Evolutionary conservation across 2,797 vertebrate species (phyloP).

Genomic region (Numenius phaeopus): DNA sequence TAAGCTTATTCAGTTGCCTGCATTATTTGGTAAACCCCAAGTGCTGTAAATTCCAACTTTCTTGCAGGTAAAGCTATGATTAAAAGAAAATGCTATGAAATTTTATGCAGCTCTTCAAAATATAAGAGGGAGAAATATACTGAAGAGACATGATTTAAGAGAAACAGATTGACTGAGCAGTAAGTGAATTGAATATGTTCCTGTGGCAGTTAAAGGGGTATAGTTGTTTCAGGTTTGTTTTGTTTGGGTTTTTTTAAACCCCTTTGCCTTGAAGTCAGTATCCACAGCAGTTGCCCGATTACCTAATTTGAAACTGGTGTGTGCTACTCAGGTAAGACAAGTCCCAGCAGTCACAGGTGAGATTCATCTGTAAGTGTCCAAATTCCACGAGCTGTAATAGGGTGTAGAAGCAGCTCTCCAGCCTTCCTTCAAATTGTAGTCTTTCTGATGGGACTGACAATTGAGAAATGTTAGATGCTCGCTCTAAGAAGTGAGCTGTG

Average conservation of each 20-base stretch:
- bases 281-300: neutral
- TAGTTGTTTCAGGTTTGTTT: neutral
- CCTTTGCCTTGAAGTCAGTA: neutral
- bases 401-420: neutral
- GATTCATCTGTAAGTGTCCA: neutral
- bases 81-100: neutral
- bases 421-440: neutral
- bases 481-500: neutral
- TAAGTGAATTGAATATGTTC: neutral
- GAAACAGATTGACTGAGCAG: neutral
- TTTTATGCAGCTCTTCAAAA: neutral
- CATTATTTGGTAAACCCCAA: neutral
- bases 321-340: neutral
- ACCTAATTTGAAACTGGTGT: neutral
- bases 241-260: neutral
- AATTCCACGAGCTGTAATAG: neutral
- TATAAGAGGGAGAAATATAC: neutral
- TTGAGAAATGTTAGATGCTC: neutral
- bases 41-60: neutral
- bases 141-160: neutral
- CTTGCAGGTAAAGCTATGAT: neutral
- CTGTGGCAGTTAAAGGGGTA: neutral
- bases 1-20: neutral
- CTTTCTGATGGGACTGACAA: slow-evolving; percentile 6
- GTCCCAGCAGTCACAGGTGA: neutral